Conservation (phyloP, 2,113 vertebrate species). For the Sphyrna mokarran region DNA sequence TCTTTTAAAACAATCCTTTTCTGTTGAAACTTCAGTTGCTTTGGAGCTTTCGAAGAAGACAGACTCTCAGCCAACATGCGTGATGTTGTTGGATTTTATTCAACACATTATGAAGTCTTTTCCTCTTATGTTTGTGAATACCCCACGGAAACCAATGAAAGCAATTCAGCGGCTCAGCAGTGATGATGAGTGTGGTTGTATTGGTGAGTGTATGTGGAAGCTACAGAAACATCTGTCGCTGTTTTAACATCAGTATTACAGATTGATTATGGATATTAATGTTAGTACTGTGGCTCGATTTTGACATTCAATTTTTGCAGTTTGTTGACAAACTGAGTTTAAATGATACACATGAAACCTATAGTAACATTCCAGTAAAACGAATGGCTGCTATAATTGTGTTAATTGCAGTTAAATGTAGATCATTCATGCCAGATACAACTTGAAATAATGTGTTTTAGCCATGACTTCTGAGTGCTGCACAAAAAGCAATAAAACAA, state of each 20-base stretch:
- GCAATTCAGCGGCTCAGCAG: slow-evolving; percentile 58
- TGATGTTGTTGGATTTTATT: slow-evolving; percentile 95
- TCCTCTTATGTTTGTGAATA: slow-evolving; percentile 85
- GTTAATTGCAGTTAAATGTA: neutral
- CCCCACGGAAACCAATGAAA: slow-evolving; percentile 50
- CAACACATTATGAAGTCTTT: slow-evolving; percentile 94
- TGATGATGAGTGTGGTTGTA: slow-evolving; percentile 62
- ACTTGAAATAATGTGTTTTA: neutral
- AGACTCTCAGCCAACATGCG: slow-evolving; percentile 81
- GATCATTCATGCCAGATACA: neutral
- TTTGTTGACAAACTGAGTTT: slow-evolving; percentile 15
- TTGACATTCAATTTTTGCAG: slow-evolving; percentile 31
- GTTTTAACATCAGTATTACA: neutral
- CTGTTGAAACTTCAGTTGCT: slow-evolving; percentile 63
- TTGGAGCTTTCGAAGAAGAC: slow-evolving; percentile 84
- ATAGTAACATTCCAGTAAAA: neutral
- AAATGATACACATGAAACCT: neutral
- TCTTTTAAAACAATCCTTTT: neutral
- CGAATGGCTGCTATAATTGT: neutral
- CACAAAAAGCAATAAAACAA: neutral
- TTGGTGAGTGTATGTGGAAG: slow-evolving; percentile 55
- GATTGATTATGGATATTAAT: neutral
- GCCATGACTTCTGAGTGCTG: neutral
- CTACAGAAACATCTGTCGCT: neutral
- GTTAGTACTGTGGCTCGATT: neutral